Percentiles rank a stretch among this genome's conserved stretches.
Conservation (phyloP, 2,113 vertebrate genomes). For the Saguinus midas region DNA sequence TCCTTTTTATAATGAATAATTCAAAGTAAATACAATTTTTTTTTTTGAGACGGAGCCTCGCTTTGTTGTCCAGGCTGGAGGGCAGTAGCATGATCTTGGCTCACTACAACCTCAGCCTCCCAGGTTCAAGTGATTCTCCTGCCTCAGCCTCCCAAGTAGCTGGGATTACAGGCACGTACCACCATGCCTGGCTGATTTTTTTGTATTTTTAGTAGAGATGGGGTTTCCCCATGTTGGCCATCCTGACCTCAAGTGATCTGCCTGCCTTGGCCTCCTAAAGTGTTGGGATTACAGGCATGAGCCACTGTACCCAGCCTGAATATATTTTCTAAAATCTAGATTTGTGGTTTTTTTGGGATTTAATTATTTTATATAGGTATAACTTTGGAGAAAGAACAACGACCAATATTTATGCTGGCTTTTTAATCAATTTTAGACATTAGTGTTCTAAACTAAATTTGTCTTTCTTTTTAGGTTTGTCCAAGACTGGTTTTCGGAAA, state of each 20-base stretch:
- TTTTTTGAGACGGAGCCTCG: background rate
- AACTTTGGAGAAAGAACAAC: background rate
- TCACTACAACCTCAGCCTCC: too few relatives aligned
- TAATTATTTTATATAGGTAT: background rate
- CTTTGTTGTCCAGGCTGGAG: background rate
- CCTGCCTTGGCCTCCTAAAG: background rate
- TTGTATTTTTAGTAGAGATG: background rate
- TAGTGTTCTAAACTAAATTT: constrained; percentile 12
- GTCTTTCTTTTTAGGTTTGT: constrained; percentile 82
- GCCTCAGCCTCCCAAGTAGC: background rate
- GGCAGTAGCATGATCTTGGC: background rate
- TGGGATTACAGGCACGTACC: background rate
- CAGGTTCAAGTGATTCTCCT: too few relatives aligned
- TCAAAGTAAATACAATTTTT: background rate
- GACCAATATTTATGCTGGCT: background rate
- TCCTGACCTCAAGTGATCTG: background rate
- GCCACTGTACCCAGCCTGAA: too few relatives aligned
- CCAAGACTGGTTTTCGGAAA: constrained; percentile 84
- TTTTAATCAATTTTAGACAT: background rate
- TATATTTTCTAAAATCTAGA: background rate
- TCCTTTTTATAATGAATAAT: background rate
- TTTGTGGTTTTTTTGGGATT: background rate
- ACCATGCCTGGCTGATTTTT: background rate
- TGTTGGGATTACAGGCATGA: background rate
- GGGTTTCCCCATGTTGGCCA: background rate